Evolutionary conservation across 2,797 vertebrate genomes (phyloP), one percentile per base, ranked within the genome.

Genomic region (Rousettus madagascariensis): DNA sequence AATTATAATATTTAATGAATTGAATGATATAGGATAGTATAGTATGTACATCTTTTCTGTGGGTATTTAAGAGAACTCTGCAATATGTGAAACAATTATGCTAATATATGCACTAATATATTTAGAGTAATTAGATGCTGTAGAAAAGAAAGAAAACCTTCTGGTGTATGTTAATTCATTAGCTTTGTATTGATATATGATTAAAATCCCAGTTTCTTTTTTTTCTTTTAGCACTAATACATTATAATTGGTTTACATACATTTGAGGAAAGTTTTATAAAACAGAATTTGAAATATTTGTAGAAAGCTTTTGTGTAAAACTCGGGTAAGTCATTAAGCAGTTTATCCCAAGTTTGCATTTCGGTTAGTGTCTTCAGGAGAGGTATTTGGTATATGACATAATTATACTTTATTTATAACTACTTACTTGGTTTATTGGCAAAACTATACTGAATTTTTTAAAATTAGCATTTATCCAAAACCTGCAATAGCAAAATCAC

Each of bases 51-150:
- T 53, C 51, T 95, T 97, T 94, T 85, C 59, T 84, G 12, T 89
- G 41, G 15, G 53, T 94, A 59, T 61, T 94, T 94, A 97, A 80
- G 49, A 89, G 53, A 61, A 83, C 63, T 86, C 75, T 96, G n/a
- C 20, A 93, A 91, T 95, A 93, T 95, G 57, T 91, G 79, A 94
- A 97, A 91, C 49, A 89, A 87, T 96, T 92, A 96, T 96, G 93
- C 36, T 96, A 96, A 96, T 95, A 74, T 95, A 96, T 96, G 79
- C 17, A 61, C 61, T 97, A 96, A 93, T 94, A 69, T 96, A 96
- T 94, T 97, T 96, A 95, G 79, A 90, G 46, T 87, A 96, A 96
- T 97, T 95, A 96, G 77, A 94, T 94, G 22, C 72, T 88, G 20
- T 55, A 43, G 65, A 82, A 91, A 80, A 96, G 92, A 96, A 96